Conservation (phyloP, 2,113 vertebrate genomes). For the Dascyllus trimaculatus region DNA sequence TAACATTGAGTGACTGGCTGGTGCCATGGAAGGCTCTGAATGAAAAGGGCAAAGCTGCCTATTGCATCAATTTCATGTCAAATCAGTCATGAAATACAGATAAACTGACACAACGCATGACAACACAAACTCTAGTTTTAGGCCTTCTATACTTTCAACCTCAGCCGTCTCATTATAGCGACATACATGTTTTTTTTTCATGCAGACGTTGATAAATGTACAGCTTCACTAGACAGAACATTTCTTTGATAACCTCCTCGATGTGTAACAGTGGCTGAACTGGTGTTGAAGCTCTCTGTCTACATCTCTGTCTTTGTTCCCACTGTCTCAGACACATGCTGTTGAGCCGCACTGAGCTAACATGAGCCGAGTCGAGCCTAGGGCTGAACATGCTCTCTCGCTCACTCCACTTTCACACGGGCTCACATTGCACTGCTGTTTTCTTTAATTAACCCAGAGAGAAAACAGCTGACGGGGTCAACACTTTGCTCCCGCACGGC, state of each 20-base stretch:
- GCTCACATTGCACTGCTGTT: constrained; percentile 83
- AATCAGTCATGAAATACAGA: constrained; percentile 65
- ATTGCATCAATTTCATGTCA: constrained; percentile 75
- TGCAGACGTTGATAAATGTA: constrained; percentile 9
- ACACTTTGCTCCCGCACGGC: constrained; percentile 77
- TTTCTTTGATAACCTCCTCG: constrained; percentile 59
- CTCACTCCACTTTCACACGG: constrained; percentile 82
- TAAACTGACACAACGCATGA: constrained; percentile 25
- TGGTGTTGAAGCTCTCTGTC: constrained; percentile 53
- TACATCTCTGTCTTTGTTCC: constrained; percentile 74
- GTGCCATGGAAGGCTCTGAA: constrained; percentile 60
- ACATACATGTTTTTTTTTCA: constrained; percentile 20
- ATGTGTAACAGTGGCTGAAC: constrained; percentile 38
- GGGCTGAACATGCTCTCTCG: constrained; percentile 68
- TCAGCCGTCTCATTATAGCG: constrained; percentile 2
- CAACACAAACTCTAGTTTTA: constrained; percentile 11
- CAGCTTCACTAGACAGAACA: not conserved
- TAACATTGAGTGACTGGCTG: constrained; percentile 76
- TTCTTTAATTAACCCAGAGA: constrained; percentile 89
- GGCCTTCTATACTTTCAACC: not conserved
- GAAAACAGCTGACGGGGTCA: constrained; percentile 85
- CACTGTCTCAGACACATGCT: constrained; percentile 77
- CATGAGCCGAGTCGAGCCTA: constrained; percentile 76
- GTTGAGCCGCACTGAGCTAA: constrained; percentile 78
- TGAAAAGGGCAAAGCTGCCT: constrained; percentile 79